These are phyloP conservation scores for Melanotaenia trifasciata DNA, from an alignment of 2,797 vertebrate genomes.

Conservation along the genomic window DNA sequence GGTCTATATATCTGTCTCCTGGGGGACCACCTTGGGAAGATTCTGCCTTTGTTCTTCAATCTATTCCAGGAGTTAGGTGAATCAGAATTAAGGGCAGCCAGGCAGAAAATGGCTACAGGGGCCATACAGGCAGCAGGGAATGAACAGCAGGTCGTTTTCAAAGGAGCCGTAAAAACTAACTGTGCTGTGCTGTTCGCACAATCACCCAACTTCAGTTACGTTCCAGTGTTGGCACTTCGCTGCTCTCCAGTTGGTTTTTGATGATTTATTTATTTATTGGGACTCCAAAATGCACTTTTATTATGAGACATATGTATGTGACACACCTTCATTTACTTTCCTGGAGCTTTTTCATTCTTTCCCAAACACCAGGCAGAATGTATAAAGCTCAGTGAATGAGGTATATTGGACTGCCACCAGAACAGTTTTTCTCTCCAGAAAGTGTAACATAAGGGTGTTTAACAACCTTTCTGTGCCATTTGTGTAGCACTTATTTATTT, in stretches of 20 bases:
- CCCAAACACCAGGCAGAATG: conserved; percentile 16
- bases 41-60: conserved; percentile 45
- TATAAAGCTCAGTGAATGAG: conserved; percentile 27
- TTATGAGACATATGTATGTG: conserved; percentile 47
- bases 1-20: conserved; percentile 40
- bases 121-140: conserved; percentile 55
- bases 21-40: conserved; percentile 60
- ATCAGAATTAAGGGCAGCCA: conserved; percentile 78
- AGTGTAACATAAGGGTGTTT: neutral
- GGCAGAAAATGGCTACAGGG: conserved; percentile 79
- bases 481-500: neutral
- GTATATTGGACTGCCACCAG: neutral
- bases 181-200: conserved; percentile 63
- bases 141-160: conserved; percentile 75
- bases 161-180: conserved; percentile 74
- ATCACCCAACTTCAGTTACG: conserved; percentile 59
- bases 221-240: conserved; percentile 35
- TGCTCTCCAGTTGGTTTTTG: conserved; percentile 67
- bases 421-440: neutral
- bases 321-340: conserved; percentile 63
- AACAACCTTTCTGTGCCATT: neutral
- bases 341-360: conserved; percentile 44
- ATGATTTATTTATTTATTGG: conserved; percentile 37
- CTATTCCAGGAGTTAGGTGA: conserved; percentile 45
- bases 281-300: conserved; percentile 66